These are phyloP conservation scores for Tretioscincus oriximinensis DNA, from an alignment of 2,113 vertebrate species.

Conservation along the genomic window DNA sequence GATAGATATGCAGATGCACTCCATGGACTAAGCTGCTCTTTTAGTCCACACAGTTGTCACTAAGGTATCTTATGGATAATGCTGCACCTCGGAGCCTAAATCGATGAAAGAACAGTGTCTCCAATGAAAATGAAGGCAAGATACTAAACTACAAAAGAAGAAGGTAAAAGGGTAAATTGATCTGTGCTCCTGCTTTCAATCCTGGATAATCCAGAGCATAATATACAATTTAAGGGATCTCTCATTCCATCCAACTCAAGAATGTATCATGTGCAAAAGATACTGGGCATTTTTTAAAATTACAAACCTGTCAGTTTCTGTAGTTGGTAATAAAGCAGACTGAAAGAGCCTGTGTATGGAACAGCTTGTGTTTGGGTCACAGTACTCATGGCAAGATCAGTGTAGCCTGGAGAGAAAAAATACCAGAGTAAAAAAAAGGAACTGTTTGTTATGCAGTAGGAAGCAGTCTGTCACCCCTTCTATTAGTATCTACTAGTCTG, in stretches of 20 bases:
- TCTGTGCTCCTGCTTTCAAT: no score
- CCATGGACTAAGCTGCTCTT: no score
- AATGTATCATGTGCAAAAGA: neutral
- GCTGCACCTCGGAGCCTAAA: no score
- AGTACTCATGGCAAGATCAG: constrained; percentile 91
- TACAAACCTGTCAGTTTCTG: constrained; percentile 85
- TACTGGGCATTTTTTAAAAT: accelerated
- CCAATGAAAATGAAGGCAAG: no score
- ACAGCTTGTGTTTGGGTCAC: constrained; percentile 95
- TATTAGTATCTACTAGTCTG: neutral
- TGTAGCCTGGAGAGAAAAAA: constrained; percentile 81
- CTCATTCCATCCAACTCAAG: neutral
- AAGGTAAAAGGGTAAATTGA: no score
- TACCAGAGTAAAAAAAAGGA: neutral
- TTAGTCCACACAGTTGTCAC: no score
- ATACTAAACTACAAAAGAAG: no score
- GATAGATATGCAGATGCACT: no score
- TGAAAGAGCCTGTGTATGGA: constrained; percentile 89
- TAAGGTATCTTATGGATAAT: no score
- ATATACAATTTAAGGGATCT: no score
- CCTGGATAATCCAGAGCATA: no score
- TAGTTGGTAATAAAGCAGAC: constrained; percentile 85
- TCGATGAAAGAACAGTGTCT: no score
- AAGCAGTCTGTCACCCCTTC: neutral
- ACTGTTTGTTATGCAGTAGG: neutral